These are phyloP conservation scores for Temnothorax nylanderi DNA, from an alignment of 1,140 invertebrate species.

Conservation along the genomic window DNA sequence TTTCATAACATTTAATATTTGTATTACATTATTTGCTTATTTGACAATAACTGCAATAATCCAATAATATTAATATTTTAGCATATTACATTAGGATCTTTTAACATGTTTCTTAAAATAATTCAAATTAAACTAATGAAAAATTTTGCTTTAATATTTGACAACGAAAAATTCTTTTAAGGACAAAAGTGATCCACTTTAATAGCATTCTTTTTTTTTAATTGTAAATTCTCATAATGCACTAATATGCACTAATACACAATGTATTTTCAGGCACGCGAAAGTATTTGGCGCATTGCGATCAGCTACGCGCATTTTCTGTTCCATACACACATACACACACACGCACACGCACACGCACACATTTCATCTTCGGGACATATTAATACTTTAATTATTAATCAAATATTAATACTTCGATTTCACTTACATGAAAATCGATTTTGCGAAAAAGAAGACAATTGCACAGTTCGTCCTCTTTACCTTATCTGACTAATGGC, in stretches of 20 bases:
- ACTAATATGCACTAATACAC: slow-evolving; percentile 5
- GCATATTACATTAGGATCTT: not conserved
- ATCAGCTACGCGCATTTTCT: not conserved
- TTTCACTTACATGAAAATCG: not conserved
- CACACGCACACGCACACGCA: not conserved
- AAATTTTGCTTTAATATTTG: not conserved
- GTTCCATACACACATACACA: not conserved
- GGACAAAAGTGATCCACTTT: too few relatives aligned
- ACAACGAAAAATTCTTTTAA: not conserved
- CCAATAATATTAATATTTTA: not conserved
- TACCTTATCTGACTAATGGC: too few relatives aligned
- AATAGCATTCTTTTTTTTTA: not conserved
- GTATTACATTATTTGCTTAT: not conserved
- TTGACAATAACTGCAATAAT: not conserved
- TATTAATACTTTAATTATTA: too few relatives aligned
- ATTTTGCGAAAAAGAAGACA: slow-evolving; percentile 6
- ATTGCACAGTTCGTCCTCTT: not conserved
- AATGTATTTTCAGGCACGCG: not conserved
- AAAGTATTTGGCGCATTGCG: not conserved
- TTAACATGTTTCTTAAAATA: not conserved
- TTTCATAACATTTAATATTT: not conserved
- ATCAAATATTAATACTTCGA: slow-evolving; percentile 13
- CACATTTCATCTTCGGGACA: not conserved
- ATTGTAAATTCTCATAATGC: not conserved
- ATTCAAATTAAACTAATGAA: not conserved